These are phyloP conservation scores for Callopanchax toddi DNA, from an alignment of 2,113 vertebrate species.

Conservation along the genomic window DNA sequence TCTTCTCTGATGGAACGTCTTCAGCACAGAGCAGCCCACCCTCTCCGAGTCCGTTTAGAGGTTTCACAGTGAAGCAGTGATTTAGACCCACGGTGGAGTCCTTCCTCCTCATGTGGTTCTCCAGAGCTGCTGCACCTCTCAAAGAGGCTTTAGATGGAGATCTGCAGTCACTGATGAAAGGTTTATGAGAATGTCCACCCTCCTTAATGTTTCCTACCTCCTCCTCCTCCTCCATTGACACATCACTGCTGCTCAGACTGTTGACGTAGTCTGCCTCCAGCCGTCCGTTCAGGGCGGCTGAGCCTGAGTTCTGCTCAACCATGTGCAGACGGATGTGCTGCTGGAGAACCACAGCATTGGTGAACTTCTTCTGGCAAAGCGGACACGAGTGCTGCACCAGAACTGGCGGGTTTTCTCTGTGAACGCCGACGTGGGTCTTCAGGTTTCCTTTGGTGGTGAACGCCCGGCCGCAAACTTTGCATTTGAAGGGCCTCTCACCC, in stretches of 20 bases:
- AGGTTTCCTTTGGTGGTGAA: slow-evolving; percentile 99
- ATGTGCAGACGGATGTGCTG: slow-evolving; percentile 99
- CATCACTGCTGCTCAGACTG: slow-evolving; percentile 85
- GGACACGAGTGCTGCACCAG: slow-evolving; percentile 96
- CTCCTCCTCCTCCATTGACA: slow-evolving; percentile 90
- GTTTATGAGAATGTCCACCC: slow-evolving; percentile 70
- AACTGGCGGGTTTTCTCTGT: slow-evolving; percentile 91
- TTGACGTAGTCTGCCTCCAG: slow-evolving; percentile 87
- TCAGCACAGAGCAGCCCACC: slow-evolving; percentile 83
- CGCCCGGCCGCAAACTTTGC: slow-evolving; percentile 94
- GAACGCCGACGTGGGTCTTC: slow-evolving; percentile 95
- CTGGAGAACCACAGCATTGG: slow-evolving; percentile 94
- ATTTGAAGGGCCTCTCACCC: too few species aligned
- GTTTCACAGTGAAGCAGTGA: too few species aligned
- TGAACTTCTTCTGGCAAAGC: slow-evolving; percentile 99
- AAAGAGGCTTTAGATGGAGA: slow-evolving; percentile 84
- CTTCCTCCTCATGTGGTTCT: too few species aligned
- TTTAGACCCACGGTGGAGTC: too few species aligned
- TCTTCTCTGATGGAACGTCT: slow-evolving; percentile 80
- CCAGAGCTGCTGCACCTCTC: slow-evolving; percentile 87
- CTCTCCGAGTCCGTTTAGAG: too few species aligned
- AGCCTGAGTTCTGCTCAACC: slow-evolving; percentile 92
- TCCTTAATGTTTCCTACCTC: slow-evolving; percentile 79
- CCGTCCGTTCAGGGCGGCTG: slow-evolving; percentile 79
- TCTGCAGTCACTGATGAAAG: slow-evolving; percentile 77